Evolutionary conservation across 2,888 invertebrate genomes (phyloP), one percentile per base, ranked within the genome.

Genomic region (Hydroisotoma schaefferi): DNA sequence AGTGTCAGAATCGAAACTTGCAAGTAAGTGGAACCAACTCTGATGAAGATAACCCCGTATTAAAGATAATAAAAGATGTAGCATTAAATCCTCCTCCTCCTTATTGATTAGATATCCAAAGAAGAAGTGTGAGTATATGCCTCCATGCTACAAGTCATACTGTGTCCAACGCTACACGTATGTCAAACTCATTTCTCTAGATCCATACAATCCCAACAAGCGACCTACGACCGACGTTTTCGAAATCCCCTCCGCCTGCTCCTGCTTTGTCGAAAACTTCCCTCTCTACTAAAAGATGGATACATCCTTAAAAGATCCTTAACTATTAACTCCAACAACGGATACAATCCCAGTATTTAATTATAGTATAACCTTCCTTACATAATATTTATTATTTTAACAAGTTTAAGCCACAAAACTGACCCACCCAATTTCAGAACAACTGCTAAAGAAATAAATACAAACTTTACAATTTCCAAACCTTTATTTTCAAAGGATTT

Each of bases 201-300:
- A 75, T 55, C 75, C 75, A 1, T 69, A 71, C 59, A 73, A 74
- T 53, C 70, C 73, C 1, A 65, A 71, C 26, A 70, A 73, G 55
- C 65, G 70, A 38, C 76, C 76, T n/a, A 68, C 70, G n/a, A 72
- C 75, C 10, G 75, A 75, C 43, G 74, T 75, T 10, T 75, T 76
- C 48, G 74, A 74, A 63, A 73, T 76, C 15, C 76, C 76, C 18
- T 73, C 73, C 0, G 74, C 75, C 8, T 76, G 76, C 54, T 74
- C 75, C 12, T 76, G 76, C 54, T 75, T 75, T 63, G 75, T 76
- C 5, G 75, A 76, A 64, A 74, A 75, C 61, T 75, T 74, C 51
- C 65, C 69, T 20, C 68, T 73, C 22, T 73, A 71, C 62, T 73
- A 63, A 69, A 51, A 46, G 26, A 18, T 25, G 33, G n/a, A n/a